Evolutionary conservation across 2,888 invertebrate species (phyloP).

Genomic region (Rhaphigaster nebulosa): DNA sequence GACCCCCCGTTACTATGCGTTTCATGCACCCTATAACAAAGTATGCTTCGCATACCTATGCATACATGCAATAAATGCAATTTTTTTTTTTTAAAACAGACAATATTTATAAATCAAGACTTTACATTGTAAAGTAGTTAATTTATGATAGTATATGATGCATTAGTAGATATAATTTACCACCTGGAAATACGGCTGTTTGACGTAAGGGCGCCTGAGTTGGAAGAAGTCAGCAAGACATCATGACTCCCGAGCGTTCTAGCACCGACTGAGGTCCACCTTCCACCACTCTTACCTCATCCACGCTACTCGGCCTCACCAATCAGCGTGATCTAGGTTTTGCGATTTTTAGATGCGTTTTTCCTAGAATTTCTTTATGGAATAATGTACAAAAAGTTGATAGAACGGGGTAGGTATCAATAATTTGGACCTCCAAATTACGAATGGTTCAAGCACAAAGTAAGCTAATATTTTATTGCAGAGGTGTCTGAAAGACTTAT

Average conservation of each 20-base stretch:
- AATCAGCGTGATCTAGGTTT: background rate
- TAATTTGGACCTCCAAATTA: no score
- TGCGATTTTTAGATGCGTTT: background rate
- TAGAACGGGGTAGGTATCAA: no score
- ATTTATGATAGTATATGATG: background rate
- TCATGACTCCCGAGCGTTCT: background rate
- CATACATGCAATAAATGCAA: no score
- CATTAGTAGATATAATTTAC: background rate
- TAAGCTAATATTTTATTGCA: no score
- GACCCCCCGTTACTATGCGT: no score
- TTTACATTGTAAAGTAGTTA: no score
- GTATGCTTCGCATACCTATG: no score
- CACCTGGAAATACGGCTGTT: background rate
- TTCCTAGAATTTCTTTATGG: background rate
- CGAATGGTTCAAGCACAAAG: no score
- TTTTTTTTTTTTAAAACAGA: no score
- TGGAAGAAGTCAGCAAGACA: background rate
- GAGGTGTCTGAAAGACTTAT: no score
- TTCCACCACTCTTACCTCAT: background rate
- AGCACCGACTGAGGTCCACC: background rate
- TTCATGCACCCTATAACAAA: no score
- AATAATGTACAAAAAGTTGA: background rate
- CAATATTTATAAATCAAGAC: no score
- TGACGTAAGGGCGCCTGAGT: background rate
- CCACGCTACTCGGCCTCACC: background rate